Conservation (phyloP, 2,888 invertebrate genomes). For the Dusona sp. region DNA sequence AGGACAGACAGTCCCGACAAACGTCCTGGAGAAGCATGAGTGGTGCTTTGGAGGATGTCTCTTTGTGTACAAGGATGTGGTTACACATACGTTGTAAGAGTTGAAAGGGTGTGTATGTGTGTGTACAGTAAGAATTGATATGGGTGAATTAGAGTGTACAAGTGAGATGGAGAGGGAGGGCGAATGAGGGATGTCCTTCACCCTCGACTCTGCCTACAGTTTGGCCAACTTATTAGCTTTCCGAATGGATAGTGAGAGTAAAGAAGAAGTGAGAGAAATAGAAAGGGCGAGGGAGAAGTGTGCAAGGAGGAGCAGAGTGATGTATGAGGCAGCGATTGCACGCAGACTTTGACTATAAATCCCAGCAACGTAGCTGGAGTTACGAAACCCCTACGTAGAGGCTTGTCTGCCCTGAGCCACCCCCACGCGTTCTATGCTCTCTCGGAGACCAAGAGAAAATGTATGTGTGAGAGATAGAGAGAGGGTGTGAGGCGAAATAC, state of each 20-base stretch:
- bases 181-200: constrained; percentile 70
- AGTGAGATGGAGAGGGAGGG: constrained; percentile 31
- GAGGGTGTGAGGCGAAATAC: constrained; percentile 25
- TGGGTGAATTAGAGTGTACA: constrained; percentile 37
- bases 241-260: constrained; percentile 27
- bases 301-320: constrained; percentile 70
- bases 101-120: neutral
- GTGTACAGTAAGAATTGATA: constrained; percentile 20
- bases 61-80: constrained; percentile 42
- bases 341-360: constrained; percentile 78
- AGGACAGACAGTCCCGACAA: constrained; percentile 68
- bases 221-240: constrained; percentile 71
- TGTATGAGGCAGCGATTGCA: constrained; percentile 77
- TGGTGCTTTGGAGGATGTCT: constrained; percentile 25
- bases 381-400: constrained; percentile 56
- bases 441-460: constrained; percentile 19
- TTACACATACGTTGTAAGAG: constrained; percentile 8
- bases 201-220: constrained; percentile 69
- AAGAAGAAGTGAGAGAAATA: constrained; percentile 42
- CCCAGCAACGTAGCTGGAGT: constrained; percentile 68
- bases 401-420: constrained; percentile 62
- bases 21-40: constrained; percentile 59
- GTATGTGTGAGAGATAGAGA: neutral
- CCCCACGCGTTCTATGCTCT: constrained; percentile 39
- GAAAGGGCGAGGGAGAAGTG: constrained; percentile 56